phyloP scores from a whole-genome alignment of 2,797 vertebrate genomes.

The Gobio occitaniae region DNA sequence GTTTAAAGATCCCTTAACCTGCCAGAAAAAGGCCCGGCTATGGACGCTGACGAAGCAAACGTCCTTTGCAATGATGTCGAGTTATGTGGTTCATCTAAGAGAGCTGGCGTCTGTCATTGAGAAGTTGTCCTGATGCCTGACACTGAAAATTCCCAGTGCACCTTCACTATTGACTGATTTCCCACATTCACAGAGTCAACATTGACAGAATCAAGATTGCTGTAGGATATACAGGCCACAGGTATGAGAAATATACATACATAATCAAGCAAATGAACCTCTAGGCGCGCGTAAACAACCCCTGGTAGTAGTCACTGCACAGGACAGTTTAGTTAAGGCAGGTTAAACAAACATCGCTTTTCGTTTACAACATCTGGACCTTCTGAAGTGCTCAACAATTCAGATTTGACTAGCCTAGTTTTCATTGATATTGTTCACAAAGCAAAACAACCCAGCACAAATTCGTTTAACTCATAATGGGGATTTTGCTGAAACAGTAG shows the following conservation, averaged over 20 bases:
- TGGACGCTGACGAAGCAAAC: slow-evolving; percentile 27
- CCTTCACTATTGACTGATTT: slow-evolving; percentile 27
- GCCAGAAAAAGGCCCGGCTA: slow-evolving; percentile 4
- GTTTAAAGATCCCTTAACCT: slow-evolving; percentile 32
- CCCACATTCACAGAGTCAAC: slow-evolving; percentile 51
- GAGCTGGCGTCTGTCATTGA: slow-evolving; percentile 70
- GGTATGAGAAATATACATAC: slow-evolving; percentile 32
- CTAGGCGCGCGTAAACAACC: slow-evolving; percentile 13
- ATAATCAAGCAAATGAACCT: slow-evolving; percentile 25
- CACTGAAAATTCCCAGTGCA: slow-evolving; percentile 66
- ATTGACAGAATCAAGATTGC: slow-evolving; percentile 57
- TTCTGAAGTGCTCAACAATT: not conserved
- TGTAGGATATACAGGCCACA: not conserved
- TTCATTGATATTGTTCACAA: not conserved
- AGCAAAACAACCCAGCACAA: not conserved
- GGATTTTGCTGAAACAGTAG: slow-evolving; percentile 29
- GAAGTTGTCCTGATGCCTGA: slow-evolving; percentile 69
- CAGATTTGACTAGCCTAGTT: not conserved
- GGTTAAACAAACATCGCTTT: slow-evolving; percentile 56
- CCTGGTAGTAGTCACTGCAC: slow-evolving; percentile 35
- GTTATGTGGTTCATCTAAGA: slow-evolving; percentile 40
- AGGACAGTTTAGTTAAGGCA: slow-evolving; percentile 49
- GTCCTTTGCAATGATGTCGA: slow-evolving; percentile 36
- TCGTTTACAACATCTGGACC: slow-evolving; percentile 2
- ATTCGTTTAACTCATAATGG: slow-evolving; percentile 21